Evolutionary conservation across 2,797 vertebrate species (phyloP), one percentile per base, ranked within the genome.

Genomic region (Poecilia wingei): DNA sequence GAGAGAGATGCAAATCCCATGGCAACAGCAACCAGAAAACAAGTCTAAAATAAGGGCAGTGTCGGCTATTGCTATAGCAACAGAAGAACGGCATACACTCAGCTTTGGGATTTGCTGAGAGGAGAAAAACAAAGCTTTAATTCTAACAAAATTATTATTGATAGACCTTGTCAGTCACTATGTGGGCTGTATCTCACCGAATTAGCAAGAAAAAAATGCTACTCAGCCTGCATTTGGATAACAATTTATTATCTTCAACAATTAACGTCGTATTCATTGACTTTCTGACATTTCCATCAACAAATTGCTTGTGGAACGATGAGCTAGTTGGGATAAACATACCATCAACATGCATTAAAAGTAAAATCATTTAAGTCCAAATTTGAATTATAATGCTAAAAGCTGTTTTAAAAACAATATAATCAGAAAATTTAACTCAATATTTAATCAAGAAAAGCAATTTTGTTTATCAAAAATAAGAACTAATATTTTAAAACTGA

Each of bases 31-130:
- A 95, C 94, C 95, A 95, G 93, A 96, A 94, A 96, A 96, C 95
- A 96, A 93, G 95, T 96, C 93, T 95, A 96, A 96, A 96, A 96
- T 96, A 96, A 95, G 94, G 95, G 96, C 96, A 96, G 95, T 96
- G 96, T 96, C 96, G 95, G 92, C 94, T 96, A 96, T 96, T 94
- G 92, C 96, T 96, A 96, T 96, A 96, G 96, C 96, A 96, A 96
- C 96, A 96, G 94, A 93, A 95, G 95, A 95, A 93, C 86, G 92
- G 91, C 92, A 88, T 91, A 89, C 92, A 92, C 93, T 92, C 91
- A 91, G 94, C 90, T 91, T 92, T 88, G 72, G 91, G 94, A 95
- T 96, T 93, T 95, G 93, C 93, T 95, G 93, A 95, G 90, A 90
- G 88, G 82, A 91, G 82, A 88, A 92, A 95, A 95, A 95, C 89